phyloP scores from a whole-genome alignment of 2,797 vertebrate genomes.

The Alosa sapidissima region DNA sequence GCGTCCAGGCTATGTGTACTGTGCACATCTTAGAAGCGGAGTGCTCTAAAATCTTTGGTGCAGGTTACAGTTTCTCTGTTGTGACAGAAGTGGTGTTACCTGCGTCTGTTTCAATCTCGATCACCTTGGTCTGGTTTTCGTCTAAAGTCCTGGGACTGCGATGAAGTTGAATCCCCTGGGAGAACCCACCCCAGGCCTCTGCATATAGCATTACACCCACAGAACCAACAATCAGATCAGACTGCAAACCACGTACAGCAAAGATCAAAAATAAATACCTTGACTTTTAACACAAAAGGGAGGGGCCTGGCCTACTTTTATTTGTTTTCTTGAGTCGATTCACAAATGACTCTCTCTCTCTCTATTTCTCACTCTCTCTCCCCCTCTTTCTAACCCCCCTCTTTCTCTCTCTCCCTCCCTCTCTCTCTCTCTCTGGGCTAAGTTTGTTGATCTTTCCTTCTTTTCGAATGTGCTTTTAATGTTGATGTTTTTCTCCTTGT shows the following conservation, averaged over 20 bases:
- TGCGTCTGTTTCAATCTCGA: constrained; percentile 43
- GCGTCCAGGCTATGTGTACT: constrained; percentile 33
- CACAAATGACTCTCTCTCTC: background rate
- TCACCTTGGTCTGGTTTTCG: background rate
- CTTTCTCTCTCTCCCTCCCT: background rate
- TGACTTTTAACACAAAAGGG: background rate
- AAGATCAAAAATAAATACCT: constrained; percentile 33
- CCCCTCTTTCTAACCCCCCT: background rate
- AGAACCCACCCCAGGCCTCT: too few relatives aligned
- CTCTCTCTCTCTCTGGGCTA: background rate
- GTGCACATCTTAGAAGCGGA: background rate
- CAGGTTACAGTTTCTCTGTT: too few relatives aligned
- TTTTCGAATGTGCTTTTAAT: constrained; percentile 46
- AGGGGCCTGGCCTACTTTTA: background rate
- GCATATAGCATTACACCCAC: background rate
- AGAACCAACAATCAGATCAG: constrained; percentile 22
- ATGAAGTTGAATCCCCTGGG: too few relatives aligned
- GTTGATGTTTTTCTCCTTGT: constrained; percentile 46
- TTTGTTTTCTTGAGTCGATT: constrained; percentile 38
- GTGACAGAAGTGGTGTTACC: constrained; percentile 53
- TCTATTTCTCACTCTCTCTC: background rate
- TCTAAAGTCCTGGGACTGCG: background rate
- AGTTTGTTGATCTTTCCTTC: constrained; percentile 47
- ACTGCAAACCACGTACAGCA: constrained; percentile 18
- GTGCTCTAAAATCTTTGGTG: too few relatives aligned